phyloP scores from a whole-genome alignment of 2,797 vertebrate species.

The Tenualosa ilisha region DNA sequence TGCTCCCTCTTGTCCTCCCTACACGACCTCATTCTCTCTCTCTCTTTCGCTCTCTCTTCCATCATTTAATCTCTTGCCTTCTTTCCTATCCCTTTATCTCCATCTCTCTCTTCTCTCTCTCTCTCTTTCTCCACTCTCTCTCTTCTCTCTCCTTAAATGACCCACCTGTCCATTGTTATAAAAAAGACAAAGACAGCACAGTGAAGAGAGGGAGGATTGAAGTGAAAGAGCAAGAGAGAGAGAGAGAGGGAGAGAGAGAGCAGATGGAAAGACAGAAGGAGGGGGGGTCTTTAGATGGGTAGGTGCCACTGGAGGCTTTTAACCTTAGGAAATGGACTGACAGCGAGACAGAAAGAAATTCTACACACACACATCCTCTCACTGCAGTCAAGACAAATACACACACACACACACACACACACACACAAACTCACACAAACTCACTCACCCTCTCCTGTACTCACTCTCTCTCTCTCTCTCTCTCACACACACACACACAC shows the following conservation, averaged over 20 bases:
- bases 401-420: not conserved
- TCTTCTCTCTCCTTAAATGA: not conserved
- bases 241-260: conserved; percentile 2
- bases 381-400: not conserved
- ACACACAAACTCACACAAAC: not conserved
- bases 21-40: not conserved
- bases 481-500: not conserved
- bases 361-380: not conserved
- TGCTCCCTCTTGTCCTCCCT: not conserved
- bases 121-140: not conserved
- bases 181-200: not conserved
- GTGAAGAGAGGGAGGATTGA: not conserved
- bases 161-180: not conserved
- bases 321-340: conserved; percentile 41
- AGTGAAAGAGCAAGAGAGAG: conserved; percentile 3
- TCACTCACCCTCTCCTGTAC: not conserved
- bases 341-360: conserved; percentile 23
- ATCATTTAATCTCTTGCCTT: not conserved
- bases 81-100: not conserved
- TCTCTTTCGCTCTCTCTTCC: not conserved
- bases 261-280: not conserved
- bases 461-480: no score
- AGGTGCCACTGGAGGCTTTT: conserved; percentile 44
- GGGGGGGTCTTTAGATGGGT: conserved; percentile 27
- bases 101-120: not conserved